Evolutionary conservation across 1,140 invertebrate species (phyloP).

Genomic region (Bacillus rossius): DNA sequence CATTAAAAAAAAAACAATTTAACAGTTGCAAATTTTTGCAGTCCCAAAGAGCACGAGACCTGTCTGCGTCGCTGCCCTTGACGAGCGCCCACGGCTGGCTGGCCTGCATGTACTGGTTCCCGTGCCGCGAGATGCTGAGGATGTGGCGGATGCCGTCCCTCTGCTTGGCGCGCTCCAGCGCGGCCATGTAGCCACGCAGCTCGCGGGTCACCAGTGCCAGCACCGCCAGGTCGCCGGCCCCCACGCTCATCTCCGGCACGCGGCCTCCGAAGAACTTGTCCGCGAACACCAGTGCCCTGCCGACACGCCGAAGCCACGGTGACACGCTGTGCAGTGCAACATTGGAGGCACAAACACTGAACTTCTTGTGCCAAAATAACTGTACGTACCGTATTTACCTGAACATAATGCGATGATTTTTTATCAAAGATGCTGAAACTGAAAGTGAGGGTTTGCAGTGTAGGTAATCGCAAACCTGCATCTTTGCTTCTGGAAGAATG

Average conservation of each 20-base stretch:
- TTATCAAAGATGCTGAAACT: too few relatives aligned
- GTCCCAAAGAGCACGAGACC: conserved; percentile 49
- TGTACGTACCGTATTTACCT: too few relatives aligned
- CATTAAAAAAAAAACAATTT: too few relatives aligned
- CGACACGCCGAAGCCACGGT: too few relatives aligned
- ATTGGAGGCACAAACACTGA: too few relatives aligned
- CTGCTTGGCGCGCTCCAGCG: conserved; percentile 77
- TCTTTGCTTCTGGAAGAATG: too few relatives aligned
- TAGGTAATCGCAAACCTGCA: too few relatives aligned
- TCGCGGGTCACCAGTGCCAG: conserved; percentile 80
- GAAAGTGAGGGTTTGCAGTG: too few relatives aligned
- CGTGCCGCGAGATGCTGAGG: conserved; percentile 81
- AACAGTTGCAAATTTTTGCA: too few relatives aligned
- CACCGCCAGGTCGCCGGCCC: conserved; percentile 66
- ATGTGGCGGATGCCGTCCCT: conserved; percentile 84
- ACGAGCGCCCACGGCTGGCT: conserved; percentile 93
- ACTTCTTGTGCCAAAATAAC: too few relatives aligned
- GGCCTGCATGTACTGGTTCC: conserved; percentile 95
- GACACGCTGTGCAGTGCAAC: too few relatives aligned
- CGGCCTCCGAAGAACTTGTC: conserved; percentile 76
- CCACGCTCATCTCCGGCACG: conserved; percentile 66
- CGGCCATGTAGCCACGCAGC: conserved; percentile 67
- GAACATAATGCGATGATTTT: too few relatives aligned
- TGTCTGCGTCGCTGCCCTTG: conserved; percentile 73
- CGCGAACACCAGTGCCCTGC: conserved; percentile 80